phyloP scores from a whole-genome alignment of 2,113 vertebrate species.

The Cathartes aura region DNA sequence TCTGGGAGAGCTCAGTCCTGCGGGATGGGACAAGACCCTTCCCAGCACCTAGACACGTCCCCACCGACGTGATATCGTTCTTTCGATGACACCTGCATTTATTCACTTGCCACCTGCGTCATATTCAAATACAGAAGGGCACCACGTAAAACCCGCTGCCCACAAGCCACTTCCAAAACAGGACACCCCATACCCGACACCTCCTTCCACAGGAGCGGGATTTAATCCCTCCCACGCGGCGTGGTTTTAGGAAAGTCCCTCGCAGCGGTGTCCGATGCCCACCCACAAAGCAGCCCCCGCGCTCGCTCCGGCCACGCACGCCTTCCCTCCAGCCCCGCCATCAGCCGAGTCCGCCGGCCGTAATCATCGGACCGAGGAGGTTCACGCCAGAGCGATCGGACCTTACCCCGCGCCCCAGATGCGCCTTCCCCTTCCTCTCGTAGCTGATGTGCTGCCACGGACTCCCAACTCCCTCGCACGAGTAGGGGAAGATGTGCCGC shows the following conservation, averaged over 20 bases:
- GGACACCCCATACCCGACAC: accelerated
- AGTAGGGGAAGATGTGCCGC: accelerated
- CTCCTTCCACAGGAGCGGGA: neutral
- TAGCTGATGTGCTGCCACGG: accelerated
- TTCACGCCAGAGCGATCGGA: accelerated
- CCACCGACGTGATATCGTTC: accelerated
- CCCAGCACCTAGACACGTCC: neutral
- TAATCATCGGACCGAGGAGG: too few relatives aligned
- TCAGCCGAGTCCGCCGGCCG: neutral
- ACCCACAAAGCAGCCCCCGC: too few relatives aligned
- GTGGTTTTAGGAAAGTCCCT: neutral
- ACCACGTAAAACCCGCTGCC: neutral
- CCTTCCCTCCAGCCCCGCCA: neutral
- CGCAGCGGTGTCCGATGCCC: accelerated
- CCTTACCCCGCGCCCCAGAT: neutral
- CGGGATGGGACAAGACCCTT: neutral
- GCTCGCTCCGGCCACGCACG: accelerated
- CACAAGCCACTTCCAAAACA: accelerated
- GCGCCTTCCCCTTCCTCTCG: accelerated
- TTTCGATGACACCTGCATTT: neutral
- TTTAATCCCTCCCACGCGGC: neutral
- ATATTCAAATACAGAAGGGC: neutral
- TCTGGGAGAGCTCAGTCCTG: neutral
- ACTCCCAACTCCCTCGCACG: accelerated
- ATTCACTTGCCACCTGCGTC: neutral